Evolutionary conservation across 2,888 invertebrate species (phyloP), one percentile per base, ranked within the genome.

Genomic region (Nematopogon swammerdamellus): DNA sequence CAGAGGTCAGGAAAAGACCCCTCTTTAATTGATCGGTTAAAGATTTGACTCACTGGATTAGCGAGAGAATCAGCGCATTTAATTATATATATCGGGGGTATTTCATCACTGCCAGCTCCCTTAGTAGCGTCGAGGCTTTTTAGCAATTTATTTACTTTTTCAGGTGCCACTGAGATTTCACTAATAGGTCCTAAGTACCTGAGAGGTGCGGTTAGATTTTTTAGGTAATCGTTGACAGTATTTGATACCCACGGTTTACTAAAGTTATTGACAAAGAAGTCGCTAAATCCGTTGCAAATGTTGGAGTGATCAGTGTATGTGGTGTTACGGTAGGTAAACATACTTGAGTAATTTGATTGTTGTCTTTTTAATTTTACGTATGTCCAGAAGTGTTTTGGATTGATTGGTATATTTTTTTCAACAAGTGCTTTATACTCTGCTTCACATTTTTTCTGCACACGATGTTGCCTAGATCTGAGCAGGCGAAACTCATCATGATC

Each of bases 71-170:
- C 19, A 8, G 17, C 36, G 8, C 30, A 47, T 6, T 18, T 29
- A 18, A 18, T 4, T 19, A 16, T 17, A n/a, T 20, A 30, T 5
- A 30, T 6, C 5, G 46, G 30, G 8, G 46, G 30, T 2, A 47
- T 16, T 47, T 17, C 30, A 16, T 47, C 46, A 29, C 46, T 16
- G n/a, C 46, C 46, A 30, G 46, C 29, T 3, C 30, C 46, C 17
- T 47, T 47, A 8, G 14, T 14, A 14, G 14, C n/a, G 14, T 36
- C 36, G 4, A 36, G 14, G 4, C 11, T 36, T 6, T 14, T 3
- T 8, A 36, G n/a, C n/a, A 14, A 14, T 6, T 6, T 36, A 14
- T 36, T 36, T 14, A 8, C 6, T 3, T 14, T 14, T 36, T 8
- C n/a, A 14, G 8, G n/a, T 36, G 36, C 14, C n/a, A 36, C 36